Conservation (phyloP, 1,140 invertebrate genomes). For the Pseudoatta argentina region DNA sequence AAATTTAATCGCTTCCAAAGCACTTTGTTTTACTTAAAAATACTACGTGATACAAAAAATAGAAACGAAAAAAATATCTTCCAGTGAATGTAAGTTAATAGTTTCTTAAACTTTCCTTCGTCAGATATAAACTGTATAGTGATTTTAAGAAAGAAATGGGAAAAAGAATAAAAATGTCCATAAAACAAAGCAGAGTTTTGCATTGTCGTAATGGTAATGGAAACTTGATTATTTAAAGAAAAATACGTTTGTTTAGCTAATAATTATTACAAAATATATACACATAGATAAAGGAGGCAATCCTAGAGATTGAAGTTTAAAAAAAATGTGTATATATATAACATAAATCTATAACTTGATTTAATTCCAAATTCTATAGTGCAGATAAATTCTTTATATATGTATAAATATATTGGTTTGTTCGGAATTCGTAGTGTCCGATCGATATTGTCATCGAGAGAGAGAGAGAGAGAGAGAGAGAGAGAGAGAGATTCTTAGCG, state of each 20-base stretch:
- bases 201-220: background rate
- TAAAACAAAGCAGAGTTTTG: background rate
- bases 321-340: no score
- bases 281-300: background rate
- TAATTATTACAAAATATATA: conserved; percentile 22
- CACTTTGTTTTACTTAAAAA: background rate
- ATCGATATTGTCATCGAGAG: background rate
- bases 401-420: background rate
- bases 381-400: background rate
- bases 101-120: background rate
- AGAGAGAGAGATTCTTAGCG: background rate
- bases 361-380: conserved; percentile 1
- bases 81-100: background rate
- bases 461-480: no score
- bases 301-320: no score
- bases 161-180: background rate
- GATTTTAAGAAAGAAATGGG: background rate
- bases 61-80: background rate
- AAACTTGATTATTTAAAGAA: background rate
- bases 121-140: conserved; percentile 21
- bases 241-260: background rate
- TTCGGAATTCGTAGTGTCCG: background rate
- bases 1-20: conserved; percentile 18
- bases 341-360: background rate
- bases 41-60: background rate